A percentile compares a stretch with the other conserved stretches of the same genome.
phyloP scores from a whole-genome alignment of 2,113 vertebrate species.

The Crotalus viridis region DNA sequence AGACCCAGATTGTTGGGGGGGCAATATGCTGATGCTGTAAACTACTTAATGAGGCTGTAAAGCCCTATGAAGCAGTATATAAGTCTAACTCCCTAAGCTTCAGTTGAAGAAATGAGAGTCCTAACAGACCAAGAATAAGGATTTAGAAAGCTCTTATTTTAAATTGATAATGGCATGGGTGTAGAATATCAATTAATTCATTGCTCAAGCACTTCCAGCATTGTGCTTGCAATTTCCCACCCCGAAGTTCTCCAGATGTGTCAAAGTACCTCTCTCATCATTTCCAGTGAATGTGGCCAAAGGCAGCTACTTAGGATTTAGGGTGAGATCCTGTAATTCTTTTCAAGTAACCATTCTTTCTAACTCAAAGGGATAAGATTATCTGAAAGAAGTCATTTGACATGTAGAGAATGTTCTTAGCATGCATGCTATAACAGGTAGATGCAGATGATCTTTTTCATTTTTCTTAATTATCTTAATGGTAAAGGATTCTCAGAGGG shows the following conservation, averaged over 20 bases:
- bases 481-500: background rate
- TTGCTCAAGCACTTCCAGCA: background rate
- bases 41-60: background rate
- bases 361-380: background rate
- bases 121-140: background rate
- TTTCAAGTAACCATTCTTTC: background rate
- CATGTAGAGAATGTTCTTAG: background rate
- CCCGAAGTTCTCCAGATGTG: background rate
- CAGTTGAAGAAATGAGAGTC: background rate
- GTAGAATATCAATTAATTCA: background rate
- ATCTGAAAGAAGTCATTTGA: background rate
- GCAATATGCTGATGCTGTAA: background rate
- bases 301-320: background rate
- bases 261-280: background rate
- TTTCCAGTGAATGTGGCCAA: background rate
- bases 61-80: background rate
- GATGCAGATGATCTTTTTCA: background rate
- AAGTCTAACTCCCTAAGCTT: background rate
- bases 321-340: background rate
- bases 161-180: background rate
- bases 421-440: background rate
- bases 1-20: background rate
- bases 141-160: background rate
- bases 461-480: background rate
- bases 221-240: background rate